These are phyloP conservation scores for Pelecanus crispus DNA, from an alignment of 2,113 vertebrate genomes.

Conservation along the genomic window DNA sequence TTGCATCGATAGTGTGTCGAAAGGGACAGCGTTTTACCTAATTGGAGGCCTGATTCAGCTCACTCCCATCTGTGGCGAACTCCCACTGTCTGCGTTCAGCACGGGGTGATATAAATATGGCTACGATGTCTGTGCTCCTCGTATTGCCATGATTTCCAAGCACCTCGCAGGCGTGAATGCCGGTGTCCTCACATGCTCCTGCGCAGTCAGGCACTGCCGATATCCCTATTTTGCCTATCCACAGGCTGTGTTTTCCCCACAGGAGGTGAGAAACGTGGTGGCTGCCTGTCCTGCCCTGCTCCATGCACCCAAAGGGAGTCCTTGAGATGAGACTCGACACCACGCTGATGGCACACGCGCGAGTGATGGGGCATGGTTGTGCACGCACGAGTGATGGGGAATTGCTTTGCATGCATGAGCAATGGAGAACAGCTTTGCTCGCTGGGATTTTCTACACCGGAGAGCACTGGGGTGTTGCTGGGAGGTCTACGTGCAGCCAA, in stretches of 20 bases:
- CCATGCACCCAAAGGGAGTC: not conserved
- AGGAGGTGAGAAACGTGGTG: not conserved
- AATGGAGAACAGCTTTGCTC: not conserved
- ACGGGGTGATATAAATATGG: accelerated
- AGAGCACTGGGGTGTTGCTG: not conserved
- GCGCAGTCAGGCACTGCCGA: not conserved
- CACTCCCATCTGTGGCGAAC: not conserved
- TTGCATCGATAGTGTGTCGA: too few species aligned
- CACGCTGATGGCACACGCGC: accelerated
- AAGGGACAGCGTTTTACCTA: not conserved
- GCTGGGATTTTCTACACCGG: not conserved
- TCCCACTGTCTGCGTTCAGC: not conserved
- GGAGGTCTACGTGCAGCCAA: not conserved
- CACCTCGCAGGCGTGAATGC: not conserved
- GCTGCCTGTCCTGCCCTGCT: not conserved
- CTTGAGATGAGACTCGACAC: not conserved
- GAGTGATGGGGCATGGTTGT: not conserved
- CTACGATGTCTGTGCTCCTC: not conserved
- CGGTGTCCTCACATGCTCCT: not conserved
- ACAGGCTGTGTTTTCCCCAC: not conserved
- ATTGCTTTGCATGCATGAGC: not conserved
- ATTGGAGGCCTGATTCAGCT: not conserved
- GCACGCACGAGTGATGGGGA: accelerated
- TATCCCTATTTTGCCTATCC: not conserved
- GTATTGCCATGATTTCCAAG: accelerated